phyloP scores from a whole-genome alignment of 2,797 vertebrate genomes.

The Myoxocephalus aenaeus region DNA sequence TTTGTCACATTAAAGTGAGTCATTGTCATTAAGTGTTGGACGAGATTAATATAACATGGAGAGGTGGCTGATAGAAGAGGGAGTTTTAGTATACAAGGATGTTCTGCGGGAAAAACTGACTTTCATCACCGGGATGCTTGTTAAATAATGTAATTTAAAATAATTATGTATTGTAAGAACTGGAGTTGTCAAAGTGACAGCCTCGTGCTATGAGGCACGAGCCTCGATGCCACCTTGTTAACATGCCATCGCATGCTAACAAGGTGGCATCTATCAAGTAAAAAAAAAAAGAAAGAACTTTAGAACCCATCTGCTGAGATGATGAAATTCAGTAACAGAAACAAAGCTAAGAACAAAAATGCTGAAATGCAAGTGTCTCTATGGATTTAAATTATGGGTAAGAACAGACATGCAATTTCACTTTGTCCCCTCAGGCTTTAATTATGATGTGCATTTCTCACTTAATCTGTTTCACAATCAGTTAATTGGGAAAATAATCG shows the following conservation, averaged over 20 bases:
- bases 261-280: neutral
- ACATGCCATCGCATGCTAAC: conserved; percentile 8
- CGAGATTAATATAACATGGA: neutral
- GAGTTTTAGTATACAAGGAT: neutral
- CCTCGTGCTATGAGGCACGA: neutral
- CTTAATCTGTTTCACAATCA: neutral
- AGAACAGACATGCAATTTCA: neutral
- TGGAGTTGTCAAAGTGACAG: conserved; percentile 8
- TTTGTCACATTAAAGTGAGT: conserved; percentile 6
- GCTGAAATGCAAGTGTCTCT: neutral
- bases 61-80: neutral
- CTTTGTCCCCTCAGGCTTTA: neutral
- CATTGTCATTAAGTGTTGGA: neutral
- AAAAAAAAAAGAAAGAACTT: neutral
- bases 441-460: conserved; percentile 13
- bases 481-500: conserved; percentile 15
- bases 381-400: neutral
- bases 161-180: neutral
- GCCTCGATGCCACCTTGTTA: too few relatives aligned
- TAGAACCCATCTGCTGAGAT: neutral
- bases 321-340: conserved; percentile 4
- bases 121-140: neutral
- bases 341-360: neutral
- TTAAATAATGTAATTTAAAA: conserved; percentile 7
- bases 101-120: neutral